These are phyloP conservation scores for Euplexia lucipara DNA, from an alignment of 2,888 invertebrate species.

Conservation along the genomic window DNA sequence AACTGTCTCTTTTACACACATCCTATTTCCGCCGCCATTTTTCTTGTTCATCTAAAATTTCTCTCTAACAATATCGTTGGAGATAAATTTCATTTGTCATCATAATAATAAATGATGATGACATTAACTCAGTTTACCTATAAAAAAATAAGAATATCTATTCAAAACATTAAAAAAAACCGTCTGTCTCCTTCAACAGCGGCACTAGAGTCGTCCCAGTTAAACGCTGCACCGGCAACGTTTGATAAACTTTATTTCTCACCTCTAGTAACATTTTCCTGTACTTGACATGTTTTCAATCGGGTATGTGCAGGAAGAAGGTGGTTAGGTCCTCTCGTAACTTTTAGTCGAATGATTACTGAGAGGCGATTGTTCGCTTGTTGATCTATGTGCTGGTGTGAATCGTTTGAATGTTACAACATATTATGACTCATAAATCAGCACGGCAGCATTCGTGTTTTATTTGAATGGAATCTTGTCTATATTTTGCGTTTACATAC, in stretches of 20 bases:
- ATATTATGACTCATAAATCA: too few species aligned
- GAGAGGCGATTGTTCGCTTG: conserved; percentile 41
- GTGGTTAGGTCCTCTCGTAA: conserved; percentile 54
- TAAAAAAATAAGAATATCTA: too few species aligned
- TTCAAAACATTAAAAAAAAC: background rate
- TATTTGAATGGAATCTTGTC: background rate
- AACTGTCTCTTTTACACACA: too few species aligned
- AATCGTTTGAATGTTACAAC: conserved; percentile 20
- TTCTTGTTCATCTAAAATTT: too few species aligned
- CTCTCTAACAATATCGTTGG: too few species aligned
- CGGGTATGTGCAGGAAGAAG: conserved; percentile 54
- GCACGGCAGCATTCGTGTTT: background rate
- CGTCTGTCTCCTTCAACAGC: background rate
- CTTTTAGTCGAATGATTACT: conserved; percentile 53
- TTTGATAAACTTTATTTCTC: conserved; percentile 51
- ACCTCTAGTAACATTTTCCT: conserved; percentile 54
- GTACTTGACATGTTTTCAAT: conserved; percentile 59
- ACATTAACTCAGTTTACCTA: too few species aligned
- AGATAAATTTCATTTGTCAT: too few species aligned
- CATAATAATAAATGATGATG: too few species aligned
- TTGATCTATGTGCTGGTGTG: conserved; percentile 28
- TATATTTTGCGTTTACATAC: too few species aligned
- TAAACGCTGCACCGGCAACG: conserved; percentile 18
- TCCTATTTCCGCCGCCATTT: too few species aligned
- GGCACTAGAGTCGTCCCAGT: background rate